Evolutionary conservation across 2,113 vertebrate genomes (phyloP).

Genomic region (Perca fluviatilis): DNA sequence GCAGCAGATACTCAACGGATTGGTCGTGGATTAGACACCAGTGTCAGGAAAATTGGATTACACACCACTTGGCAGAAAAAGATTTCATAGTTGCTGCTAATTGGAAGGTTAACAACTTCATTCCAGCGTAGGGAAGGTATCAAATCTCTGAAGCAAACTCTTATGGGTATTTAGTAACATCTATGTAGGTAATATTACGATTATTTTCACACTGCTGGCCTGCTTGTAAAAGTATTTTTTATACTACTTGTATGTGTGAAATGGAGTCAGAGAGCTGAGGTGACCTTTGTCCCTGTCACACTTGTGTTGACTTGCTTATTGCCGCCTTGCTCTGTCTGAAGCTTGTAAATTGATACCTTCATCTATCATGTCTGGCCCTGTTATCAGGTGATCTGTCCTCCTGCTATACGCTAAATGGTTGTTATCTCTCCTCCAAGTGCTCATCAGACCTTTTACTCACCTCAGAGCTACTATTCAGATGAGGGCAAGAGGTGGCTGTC

Average conservation of each 20-base stretch:
- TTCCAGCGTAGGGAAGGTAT: conserved; percentile 11
- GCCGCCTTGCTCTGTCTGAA: conserved; percentile 57
- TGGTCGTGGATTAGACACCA: conserved; percentile 59
- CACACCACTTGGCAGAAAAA: conserved; percentile 46
- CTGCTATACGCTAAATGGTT: conserved; percentile 68
- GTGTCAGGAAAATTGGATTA: conserved; percentile 71
- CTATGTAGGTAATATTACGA: conserved; percentile 3
- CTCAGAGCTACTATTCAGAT: conserved; percentile 49
- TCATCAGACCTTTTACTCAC: conserved; percentile 59
- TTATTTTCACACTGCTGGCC: conserved; percentile 9
- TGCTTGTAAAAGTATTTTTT: conserved; percentile 4
- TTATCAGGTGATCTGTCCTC: conserved; percentile 75
- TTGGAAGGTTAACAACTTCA: conserved; percentile 44
- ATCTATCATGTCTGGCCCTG: conserved; percentile 67
- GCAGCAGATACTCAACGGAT: conserved; percentile 61
- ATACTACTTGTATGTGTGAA: conserved; percentile 21
- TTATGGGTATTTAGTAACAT: conserved; percentile 20
- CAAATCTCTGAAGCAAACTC: conserved; percentile 8
- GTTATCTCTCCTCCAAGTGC: conserved; percentile 70
- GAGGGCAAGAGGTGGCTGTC: conserved; percentile 37
- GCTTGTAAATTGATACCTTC: conserved; percentile 77
- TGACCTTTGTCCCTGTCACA: conserved; percentile 63
- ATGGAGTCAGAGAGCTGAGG: conserved; percentile 32
- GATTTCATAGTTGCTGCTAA: conserved; percentile 60
- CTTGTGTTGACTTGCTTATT: conserved; percentile 76